Conservation (phyloP, 2,797 vertebrate species). For the Rhincodon typus region DNA sequence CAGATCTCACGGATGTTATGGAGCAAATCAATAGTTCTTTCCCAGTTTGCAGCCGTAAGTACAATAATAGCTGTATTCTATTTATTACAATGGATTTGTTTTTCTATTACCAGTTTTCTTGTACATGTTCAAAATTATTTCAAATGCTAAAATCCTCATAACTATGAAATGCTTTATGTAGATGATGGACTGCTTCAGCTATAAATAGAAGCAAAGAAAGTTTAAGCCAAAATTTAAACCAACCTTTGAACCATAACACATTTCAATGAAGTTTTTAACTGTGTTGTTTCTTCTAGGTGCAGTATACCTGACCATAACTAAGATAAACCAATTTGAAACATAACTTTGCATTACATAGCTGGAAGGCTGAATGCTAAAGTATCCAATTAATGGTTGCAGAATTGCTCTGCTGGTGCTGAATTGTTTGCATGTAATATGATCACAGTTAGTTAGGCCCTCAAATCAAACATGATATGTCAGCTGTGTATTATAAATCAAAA, state of each 20-base stretch:
- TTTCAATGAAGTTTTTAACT: neutral
- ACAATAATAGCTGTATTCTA: neutral
- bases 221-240: neutral
- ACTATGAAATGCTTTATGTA: neutral
- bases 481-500: constrained; percentile 39
- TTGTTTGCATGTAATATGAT: constrained; percentile 25
- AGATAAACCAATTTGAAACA: neutral
- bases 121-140: neutral
- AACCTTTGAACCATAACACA: neutral
- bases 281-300: neutral
- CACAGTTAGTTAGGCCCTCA: constrained; percentile 11
- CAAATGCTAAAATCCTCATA: neutral
- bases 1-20: constrained; percentile 90
- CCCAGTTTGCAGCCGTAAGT: constrained; percentile 89
- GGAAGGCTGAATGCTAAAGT: constrained; percentile 35
- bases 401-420: constrained; percentile 4
- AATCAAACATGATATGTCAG: neutral
- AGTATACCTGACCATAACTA: neutral
- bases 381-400: constrained; percentile 32
- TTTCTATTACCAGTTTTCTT: accelerated
- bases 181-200: neutral
- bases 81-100: neutral
- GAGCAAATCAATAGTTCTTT: constrained; percentile 94
- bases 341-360: neutral
- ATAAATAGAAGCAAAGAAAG: neutral